Conservation (phyloP, 2,113 vertebrate genomes). For the Sander vitreus region DNA sequence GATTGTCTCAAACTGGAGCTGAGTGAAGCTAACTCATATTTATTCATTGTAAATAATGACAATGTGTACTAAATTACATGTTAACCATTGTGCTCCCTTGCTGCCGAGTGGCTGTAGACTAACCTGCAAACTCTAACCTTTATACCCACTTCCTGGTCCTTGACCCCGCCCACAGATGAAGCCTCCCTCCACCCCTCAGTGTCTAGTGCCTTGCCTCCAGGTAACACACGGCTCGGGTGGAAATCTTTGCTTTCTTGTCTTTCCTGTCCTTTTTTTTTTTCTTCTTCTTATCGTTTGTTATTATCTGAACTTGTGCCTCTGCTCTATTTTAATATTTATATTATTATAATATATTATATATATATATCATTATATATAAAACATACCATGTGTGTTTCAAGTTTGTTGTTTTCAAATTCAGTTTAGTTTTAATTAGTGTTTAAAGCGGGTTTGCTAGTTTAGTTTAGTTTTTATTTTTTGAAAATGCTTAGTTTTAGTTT, state of each 20-base stretch:
- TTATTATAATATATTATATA: too few relatives aligned
- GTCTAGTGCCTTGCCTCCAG: conserved; percentile 83
- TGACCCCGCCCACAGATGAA: conserved; percentile 79
- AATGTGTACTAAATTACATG: conserved; percentile 11
- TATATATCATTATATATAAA: too few relatives aligned
- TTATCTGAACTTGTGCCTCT: conserved; percentile 3
- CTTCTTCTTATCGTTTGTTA: neutral
- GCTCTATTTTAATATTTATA: neutral
- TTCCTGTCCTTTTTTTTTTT: neutral
- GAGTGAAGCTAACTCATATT: conserved; percentile 11
- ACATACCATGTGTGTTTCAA: too few relatives aligned
- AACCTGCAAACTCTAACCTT: conserved; percentile 79
- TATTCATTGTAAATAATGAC: neutral
- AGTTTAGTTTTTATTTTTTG: too few relatives aligned
- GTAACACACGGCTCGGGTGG: conserved; percentile 73
- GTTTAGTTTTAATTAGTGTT: too few relatives aligned
- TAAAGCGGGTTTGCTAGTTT: too few relatives aligned
- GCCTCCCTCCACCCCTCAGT: conserved; percentile 80
- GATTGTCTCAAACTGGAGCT: conserved; percentile 10
- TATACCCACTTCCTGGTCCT: conserved; percentile 64
- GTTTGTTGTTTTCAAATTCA: too few relatives aligned
- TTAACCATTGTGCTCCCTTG: conserved; percentile 39
- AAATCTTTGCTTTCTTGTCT: conserved; percentile 24
- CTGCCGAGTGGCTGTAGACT: conserved; percentile 60
- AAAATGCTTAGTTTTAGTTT: too few relatives aligned